A percentile compares a stretch with the other conserved stretches of the same genome.
Evolutionary conservation across 2,888 invertebrate genomes (phyloP).

Genomic region (Caenorhabditis afra): DNA sequence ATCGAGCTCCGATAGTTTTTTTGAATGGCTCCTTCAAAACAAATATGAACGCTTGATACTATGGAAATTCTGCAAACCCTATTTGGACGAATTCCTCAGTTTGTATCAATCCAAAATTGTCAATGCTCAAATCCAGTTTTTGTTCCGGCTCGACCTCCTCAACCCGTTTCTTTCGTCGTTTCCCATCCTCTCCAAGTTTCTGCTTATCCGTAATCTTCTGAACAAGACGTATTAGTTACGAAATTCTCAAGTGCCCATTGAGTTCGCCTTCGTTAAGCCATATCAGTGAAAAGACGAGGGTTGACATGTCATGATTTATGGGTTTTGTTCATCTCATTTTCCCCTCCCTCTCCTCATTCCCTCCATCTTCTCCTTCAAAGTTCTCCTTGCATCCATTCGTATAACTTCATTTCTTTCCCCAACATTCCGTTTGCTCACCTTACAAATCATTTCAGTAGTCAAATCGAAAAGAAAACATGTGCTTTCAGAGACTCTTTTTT

Average conservation of each 20-base stretch:
- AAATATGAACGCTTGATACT: conserved; percentile 11
- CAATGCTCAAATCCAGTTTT: conserved; percentile 19
- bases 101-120: conserved; percentile 36
- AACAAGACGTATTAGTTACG: neutral
- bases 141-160: conserved; percentile 22
- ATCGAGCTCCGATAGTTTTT: conserved; percentile 35
- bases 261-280: no score
- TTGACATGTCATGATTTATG: no score
- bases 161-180: neutral
- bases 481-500: conserved; percentile 28
- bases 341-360: no score
- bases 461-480: conserved; percentile 49
- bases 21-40: conserved; percentile 47
- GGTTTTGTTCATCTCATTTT: no score
- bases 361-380: no score
- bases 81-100: conserved; percentile 51
- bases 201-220: conserved; percentile 22
- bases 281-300: no score
- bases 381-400: no score
- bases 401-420: neutral
- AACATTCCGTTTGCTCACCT: conserved; percentile 6
- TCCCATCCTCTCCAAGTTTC: no score
- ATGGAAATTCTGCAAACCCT: conserved; percentile 29
- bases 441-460: conserved; percentile 26
- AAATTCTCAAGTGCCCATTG: neutral